These are phyloP conservation scores for Axea sp. DNA, from an alignment of 2,888 invertebrate genomes.

Conservation along the genomic window DNA sequence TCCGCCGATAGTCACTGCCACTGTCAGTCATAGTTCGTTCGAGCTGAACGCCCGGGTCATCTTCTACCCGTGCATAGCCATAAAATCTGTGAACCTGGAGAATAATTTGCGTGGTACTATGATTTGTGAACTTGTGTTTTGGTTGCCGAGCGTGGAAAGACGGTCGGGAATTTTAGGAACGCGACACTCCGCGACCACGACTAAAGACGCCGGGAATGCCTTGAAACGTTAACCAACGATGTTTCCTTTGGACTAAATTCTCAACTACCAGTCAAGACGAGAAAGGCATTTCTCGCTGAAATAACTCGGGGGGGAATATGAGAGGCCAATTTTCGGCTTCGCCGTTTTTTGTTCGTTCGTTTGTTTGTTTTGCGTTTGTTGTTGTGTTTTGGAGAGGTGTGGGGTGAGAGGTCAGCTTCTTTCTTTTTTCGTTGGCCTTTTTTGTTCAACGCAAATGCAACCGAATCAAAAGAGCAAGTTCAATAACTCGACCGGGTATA, in stretches of 20 bases:
- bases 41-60: no score
- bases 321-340: slow-evolving; percentile 1
- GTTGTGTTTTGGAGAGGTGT: no score
- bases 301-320: slow-evolving; percentile 12
- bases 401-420: no score
- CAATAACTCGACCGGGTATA: background rate
- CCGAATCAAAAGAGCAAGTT: slow-evolving; percentile 2
- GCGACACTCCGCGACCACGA: slow-evolving; percentile 62
- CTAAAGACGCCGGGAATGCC: slow-evolving; percentile 66
- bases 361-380: no score
- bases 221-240: slow-evolving; percentile 63
- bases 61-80: no score
- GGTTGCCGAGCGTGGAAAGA: slow-evolving; percentile 15
- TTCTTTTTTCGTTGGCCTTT: no score
- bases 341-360: background rate
- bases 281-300: slow-evolving; percentile 15
- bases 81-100: slow-evolving; percentile 32
- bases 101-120: slow-evolving; percentile 22
- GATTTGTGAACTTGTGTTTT: slow-evolving; percentile 23
- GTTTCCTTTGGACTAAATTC: slow-evolving; percentile 41
- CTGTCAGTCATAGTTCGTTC: no score
- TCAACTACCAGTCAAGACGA: slow-evolving; percentile 20
- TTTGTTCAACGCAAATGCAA: background rate
- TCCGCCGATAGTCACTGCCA: no score
- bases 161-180: slow-evolving; percentile 14